Evolutionary conservation across 2,888 invertebrate genomes (phyloP).

Genomic region (Drosophila birchii): DNA sequence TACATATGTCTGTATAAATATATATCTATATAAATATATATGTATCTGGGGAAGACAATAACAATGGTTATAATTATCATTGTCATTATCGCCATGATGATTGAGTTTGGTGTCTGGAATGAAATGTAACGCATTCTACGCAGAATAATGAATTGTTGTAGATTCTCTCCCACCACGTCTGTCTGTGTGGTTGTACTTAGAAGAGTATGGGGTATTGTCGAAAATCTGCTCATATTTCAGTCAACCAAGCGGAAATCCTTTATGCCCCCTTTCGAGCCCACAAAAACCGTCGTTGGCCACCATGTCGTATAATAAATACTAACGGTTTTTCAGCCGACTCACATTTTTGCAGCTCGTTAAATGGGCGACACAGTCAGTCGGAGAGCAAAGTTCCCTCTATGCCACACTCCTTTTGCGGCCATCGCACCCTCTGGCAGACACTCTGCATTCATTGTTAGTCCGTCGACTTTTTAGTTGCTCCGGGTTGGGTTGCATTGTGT

Average conservation of each 20-base stretch:
- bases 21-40: conserved; percentile 13
- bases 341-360: conserved; percentile 79
- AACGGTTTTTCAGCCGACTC: conserved; percentile 39
- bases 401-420: conserved; percentile 4
- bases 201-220: conserved; percentile 50
- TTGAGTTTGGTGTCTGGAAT: conserved; percentile 45
- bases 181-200: conserved; percentile 5
- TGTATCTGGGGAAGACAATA: conserved; percentile 11
- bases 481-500: conserved; percentile 57
- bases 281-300: neutral
- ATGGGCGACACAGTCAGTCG: conserved; percentile 64
- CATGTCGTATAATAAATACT: conserved; percentile 30
- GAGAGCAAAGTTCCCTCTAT: conserved; percentile 26
- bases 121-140: conserved; percentile 69
- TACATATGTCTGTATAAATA: conserved; percentile 46
- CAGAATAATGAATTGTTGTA: conserved; percentile 67
- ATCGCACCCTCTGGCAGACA: conserved; percentile 13
- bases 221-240: conserved; percentile 78
- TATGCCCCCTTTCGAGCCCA: conserved; percentile 30
- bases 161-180: neutral
- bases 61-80: conserved; percentile 37
- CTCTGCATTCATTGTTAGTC: conserved; percentile 53
- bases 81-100: conserved; percentile 45
- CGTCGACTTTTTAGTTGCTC: conserved; percentile 38
- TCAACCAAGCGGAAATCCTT: conserved; percentile 80